Base-by-base conservation (phyloP, 2,888 invertebrate species). In the Temnothorax ravouxi region DNA sequence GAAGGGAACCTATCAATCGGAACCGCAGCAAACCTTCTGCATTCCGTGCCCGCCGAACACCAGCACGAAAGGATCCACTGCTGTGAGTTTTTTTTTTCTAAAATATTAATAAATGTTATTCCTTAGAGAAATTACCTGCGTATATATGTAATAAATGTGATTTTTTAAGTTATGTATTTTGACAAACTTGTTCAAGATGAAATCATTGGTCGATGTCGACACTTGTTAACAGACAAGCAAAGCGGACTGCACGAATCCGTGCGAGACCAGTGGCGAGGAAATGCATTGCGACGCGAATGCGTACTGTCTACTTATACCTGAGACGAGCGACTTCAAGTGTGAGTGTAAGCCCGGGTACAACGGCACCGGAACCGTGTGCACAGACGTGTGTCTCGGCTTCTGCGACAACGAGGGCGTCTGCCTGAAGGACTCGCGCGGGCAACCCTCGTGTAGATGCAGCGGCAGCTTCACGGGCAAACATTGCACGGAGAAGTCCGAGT, bases 271-370 rank as follows among this genome's bases (percentile, higher is more conserved):
- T 85, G 97, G 97, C 56, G 96, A 97, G 0, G 97, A 98, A 91
- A 97, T 97, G 95, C 97, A 98, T 90, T 99, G 99, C 92, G 98
- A 98, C 94, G 95, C 96, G 0, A 98, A 99, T 94, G 98, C 99
- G 0, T 97, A 98, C 93, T 99, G 99, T 93, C 96, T 98, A 8
- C 96, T 98, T 86, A 97, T 97, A 75, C 97, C 97, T 0, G 98
- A 98, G 94, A 97, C 97, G 13, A 97, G 97, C 89, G 97, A 98
- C 92, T 98, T 98, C 95, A 97, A 97, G 92, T 99, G 99, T 93
- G 97, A 98, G 93, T 99, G 99, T 95, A 99, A 98, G 92, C 97
- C 98, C 0, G 99, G 99, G 0, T 99, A 97, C 95, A 98, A 98
- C 93, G 98, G 98, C 88, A 98, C 98, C 29, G 98, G 98, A 81